phyloP scores from a whole-genome alignment of 1,140 invertebrate species.

The Anagrus nilaparvatae region DNA sequence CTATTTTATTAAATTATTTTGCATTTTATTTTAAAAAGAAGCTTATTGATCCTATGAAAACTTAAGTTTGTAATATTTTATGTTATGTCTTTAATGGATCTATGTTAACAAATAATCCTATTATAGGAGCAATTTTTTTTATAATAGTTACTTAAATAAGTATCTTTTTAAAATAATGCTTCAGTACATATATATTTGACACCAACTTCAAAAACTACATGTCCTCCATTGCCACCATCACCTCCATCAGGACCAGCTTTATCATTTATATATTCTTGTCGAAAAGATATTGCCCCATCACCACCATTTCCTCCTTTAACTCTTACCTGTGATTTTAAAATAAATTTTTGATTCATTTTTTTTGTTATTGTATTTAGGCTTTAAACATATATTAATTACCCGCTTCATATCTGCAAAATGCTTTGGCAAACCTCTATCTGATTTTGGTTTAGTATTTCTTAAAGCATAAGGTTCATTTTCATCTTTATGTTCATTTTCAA shows the following conservation, averaged over 20 bases:
- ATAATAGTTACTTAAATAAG: too few relatives aligned
- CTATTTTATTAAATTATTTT: neutral
- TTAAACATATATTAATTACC: slow-evolving; percentile 22
- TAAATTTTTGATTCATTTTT: slow-evolving; percentile 5
- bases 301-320: slow-evolving; percentile 80
- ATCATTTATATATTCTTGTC: slow-evolving; percentile 68
- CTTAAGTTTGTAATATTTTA: too few relatives aligned
- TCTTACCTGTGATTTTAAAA: slow-evolving; percentile 34
- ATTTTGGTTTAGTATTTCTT: slow-evolving; percentile 44
- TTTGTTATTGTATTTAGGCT: neutral
- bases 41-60: too few relatives aligned
- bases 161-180: too few relatives aligned
- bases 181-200: too few relatives aligned
- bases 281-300: slow-evolving; percentile 81
- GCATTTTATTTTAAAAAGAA: too few relatives aligned
- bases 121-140: too few relatives aligned
- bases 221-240: slow-evolving; percentile 94
- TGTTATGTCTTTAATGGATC: too few relatives aligned
- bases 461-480: slow-evolving; percentile 37
- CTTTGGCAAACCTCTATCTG: slow-evolving; percentile 37
- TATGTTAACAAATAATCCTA: too few relatives aligned
- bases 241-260: slow-evolving; percentile 91
- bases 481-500: slow-evolving; percentile 6
- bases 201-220: slow-evolving; percentile 77
- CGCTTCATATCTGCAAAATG: slow-evolving; percentile 59